Conservation (phyloP, 2,888 invertebrate genomes). For the Meiosimyza decipiens region DNA sequence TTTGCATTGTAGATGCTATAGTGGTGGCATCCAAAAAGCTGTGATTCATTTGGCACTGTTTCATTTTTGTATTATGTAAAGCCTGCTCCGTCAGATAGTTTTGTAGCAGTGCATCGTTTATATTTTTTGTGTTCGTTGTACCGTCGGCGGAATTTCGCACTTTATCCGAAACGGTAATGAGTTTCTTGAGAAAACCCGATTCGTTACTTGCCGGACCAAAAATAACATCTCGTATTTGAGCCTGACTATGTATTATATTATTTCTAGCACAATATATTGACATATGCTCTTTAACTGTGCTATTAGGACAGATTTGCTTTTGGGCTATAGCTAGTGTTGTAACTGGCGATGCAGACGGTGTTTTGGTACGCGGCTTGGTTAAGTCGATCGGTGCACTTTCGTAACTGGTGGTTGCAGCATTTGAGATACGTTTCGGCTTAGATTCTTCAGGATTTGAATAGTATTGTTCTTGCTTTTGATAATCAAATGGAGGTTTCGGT, state of each 20-base stretch:
- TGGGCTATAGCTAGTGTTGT: neutral
- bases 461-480: constrained; percentile 66
- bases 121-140: constrained; percentile 49
- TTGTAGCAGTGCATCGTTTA: constrained; percentile 75
- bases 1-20: constrained; percentile 34
- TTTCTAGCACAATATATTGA: neutral
- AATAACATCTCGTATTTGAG: constrained; percentile 63
- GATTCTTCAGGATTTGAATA: constrained; percentile 66
- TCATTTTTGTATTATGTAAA: constrained; percentile 76
- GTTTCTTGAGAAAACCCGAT: constrained; percentile 61
- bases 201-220: constrained; percentile 60
- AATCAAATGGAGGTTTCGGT: constrained; percentile 66
- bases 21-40: constrained; percentile 33
- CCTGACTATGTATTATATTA: constrained; percentile 54
- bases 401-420: constrained; percentile 48
- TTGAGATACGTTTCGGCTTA: constrained; percentile 54
- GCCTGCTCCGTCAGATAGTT: constrained; percentile 80
- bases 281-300: neutral
- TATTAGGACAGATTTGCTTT: neutral
- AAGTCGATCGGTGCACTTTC: constrained; percentile 65
- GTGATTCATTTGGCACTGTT: constrained; percentile 72
- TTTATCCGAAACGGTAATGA: constrained; percentile 65
- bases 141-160: constrained; percentile 57
- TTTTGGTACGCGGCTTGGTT: constrained; percentile 60
- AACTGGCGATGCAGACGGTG: neutral